Conservation (phyloP, 2,113 vertebrate genomes). For the human (Homo sapiens) region GRCh38 chr2:156469501-156470000, state of each 20-base stretch:
- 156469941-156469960: too few relatives aligned
- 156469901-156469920: too few relatives aligned
- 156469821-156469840: neutral
- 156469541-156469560: too few relatives aligned
- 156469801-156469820: neutral
- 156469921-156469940: too few relatives aligned
- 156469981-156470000: too few relatives aligned
- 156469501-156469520: too few relatives aligned
- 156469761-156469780: neutral
- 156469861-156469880: neutral
- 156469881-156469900: neutral
- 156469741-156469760: neutral
- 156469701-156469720: neutral
- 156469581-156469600: too few relatives aligned
- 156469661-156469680: neutral
- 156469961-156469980: too few relatives aligned
- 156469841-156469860: neutral
- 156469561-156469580: too few relatives aligned
- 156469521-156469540: too few relatives aligned
- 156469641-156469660: neutral
- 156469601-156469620: too few relatives aligned
- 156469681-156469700: slow-evolving; percentile 19
- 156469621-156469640: neutral
- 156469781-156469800: neutral
- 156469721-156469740: neutral